Evolutionary conservation across 64 coral and sea anemone genomes (phyloP), one percentile per base, ranked within the genome.

Genomic region (Montipora foliosa): DNA sequence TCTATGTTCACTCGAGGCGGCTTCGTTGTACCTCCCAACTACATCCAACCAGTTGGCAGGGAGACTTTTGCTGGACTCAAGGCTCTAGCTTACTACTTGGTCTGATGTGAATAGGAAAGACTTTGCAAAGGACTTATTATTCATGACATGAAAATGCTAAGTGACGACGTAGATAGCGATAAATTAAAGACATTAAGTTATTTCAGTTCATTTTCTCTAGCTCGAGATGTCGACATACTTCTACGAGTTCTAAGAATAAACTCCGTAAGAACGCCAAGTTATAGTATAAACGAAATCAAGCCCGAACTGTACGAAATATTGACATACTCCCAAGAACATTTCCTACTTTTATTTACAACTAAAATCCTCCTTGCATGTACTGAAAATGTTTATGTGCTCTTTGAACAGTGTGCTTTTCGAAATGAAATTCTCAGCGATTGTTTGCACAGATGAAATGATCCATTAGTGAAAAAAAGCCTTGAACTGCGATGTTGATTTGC

Each of bases 41-140:
- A 77, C 57, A 97, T 97, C 44, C 52, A 76, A 12, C 82, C 87
- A 22, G 92, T 89, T 44, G 95, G 95, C 62, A 92, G 84, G 29
- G 95, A 97, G 37, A 88, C 78, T 0, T 79, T 94, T 17, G 79
- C 81, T 3, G 95, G 95, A 51, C 4, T 97, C 12, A 64, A 89
- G 64, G 75, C 84, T 12, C 71, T 97, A 2, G 51, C 87, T 8
- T 6, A 57, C 19, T 22, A 46, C 49, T 90, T 85, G 22, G 69
- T 90, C 3, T 78, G 53, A 57, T 71, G 83, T 94, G 37, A 67
- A 19, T 46, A 71, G 46, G 44, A 49, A 24, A n/a, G 6, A 15
- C 12, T 0, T 6, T 14, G 4, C 3, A 49, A 16, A 44, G 9
- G 52, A 2, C 52, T 5, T 55, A 55, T 55, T 64, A 4, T 64